Evolutionary conservation across 2,888 invertebrate species (phyloP).

Genomic region (Hirudinaria manillensis): DNA sequence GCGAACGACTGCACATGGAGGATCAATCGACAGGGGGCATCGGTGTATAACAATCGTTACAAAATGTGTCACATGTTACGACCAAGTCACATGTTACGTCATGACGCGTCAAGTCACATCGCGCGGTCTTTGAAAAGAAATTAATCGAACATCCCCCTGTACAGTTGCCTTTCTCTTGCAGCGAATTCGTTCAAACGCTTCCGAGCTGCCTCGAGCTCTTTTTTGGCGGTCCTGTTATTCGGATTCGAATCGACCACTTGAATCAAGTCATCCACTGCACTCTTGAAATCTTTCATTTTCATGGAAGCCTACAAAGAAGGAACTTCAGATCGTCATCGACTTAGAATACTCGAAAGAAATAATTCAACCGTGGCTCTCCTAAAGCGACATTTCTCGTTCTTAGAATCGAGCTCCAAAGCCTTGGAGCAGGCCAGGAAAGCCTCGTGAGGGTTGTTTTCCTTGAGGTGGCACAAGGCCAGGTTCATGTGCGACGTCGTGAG

Average conservation of each 20-base stretch:
- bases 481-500: constrained; percentile 71
- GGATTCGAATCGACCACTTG: not conserved
- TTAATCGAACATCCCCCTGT: not conserved
- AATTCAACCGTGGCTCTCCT: constrained; percentile 67
- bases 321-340: not conserved
- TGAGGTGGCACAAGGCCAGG: constrained; percentile 73
- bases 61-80: too few species aligned
- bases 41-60: too few species aligned
- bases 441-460: constrained; percentile 66
- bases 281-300: constrained; percentile 69
- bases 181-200: not conserved
- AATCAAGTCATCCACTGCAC: constrained; percentile 72
- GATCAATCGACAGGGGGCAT: too few species aligned
- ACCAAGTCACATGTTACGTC: too few species aligned
- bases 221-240: not conserved
- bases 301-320: constrained; percentile 62
- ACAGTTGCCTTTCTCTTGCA: not conserved
- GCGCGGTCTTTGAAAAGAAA: not conserved
- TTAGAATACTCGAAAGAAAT: not conserved
- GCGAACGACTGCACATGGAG: too few species aligned
- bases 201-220: not conserved
- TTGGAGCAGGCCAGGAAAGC: constrained; percentile 71
- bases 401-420: constrained; percentile 68
- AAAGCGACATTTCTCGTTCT: constrained; percentile 82
- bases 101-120: too few species aligned